These are phyloP conservation scores for Campylomormyrus numenius DNA, from an alignment of 2,113 vertebrate genomes.

Conservation along the genomic window DNA sequence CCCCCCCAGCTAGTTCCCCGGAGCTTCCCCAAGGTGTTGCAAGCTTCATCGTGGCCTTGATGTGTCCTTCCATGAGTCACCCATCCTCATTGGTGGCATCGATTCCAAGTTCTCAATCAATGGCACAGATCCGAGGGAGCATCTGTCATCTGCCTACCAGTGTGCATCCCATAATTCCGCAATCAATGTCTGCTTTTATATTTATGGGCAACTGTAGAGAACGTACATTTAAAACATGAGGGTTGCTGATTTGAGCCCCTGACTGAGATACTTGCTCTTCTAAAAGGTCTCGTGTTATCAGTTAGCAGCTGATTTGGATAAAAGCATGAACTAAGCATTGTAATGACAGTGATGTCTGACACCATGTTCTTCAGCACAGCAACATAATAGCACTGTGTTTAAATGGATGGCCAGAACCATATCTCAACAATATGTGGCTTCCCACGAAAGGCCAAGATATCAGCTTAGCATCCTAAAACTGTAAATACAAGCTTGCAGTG, in stretches of 20 bases:
- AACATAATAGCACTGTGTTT: not conserved
- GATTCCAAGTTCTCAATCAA: slow-evolving; percentile 7
- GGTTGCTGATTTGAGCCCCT: not conserved
- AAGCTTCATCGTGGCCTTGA: not conserved
- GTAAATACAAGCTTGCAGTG: slow-evolving; percentile 21
- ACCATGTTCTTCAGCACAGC: not conserved
- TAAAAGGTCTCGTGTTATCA: not conserved
- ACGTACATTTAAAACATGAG: not conserved
- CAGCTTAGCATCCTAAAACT: slow-evolving; percentile 22
- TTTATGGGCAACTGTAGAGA: not conserved
- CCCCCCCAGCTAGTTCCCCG: not conserved
- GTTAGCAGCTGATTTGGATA: not conserved
- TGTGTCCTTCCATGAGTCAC: not conserved
- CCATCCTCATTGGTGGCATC: not conserved
- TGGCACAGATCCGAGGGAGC: not conserved
- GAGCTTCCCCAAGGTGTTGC: not conserved
- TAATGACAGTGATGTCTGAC: not conserved
- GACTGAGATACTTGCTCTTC: not conserved
- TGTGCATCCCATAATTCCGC: not conserved
- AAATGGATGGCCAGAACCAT: not conserved
- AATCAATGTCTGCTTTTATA: not conserved
- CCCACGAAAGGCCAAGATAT: not conserved
- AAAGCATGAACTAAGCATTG: not conserved
- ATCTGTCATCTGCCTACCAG: not conserved
- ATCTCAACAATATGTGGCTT: not conserved